phyloP scores from a whole-genome alignment of 2,797 vertebrate species.

The Chromobotia macracanthus region DNA sequence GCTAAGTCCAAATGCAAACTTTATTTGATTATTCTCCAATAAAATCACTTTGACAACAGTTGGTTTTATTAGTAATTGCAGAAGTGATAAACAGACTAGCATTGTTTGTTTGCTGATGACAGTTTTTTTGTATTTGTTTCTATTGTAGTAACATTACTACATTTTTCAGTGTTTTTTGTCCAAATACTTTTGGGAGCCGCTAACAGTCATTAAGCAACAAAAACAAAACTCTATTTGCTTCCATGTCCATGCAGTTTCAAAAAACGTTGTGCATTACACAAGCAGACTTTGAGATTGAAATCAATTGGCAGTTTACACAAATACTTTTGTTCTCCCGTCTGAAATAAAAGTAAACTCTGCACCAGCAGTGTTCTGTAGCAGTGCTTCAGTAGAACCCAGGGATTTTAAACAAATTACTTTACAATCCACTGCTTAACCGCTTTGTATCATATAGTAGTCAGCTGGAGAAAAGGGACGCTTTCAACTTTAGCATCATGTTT shows the following conservation, averaged over 20 bases:
- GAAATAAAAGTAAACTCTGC: not conserved
- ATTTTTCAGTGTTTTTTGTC: not conserved
- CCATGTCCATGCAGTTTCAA: not conserved
- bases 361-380: not conserved
- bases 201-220: not conserved
- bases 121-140: not conserved
- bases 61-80: not conserved
- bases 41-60: not conserved
- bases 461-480: not conserved
- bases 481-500: conserved; percentile 21
- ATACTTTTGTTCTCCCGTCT: conserved; percentile 8
- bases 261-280: conserved; percentile 23
- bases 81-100: not conserved
- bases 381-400: conserved; percentile 3
- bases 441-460: conserved; percentile 14
- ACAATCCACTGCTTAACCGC: conserved; percentile 57
- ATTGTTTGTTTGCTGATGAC: not conserved
- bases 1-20: no score
- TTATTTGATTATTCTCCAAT: not conserved
- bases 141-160: not conserved
- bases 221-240: not conserved
- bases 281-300: conserved; percentile 35
- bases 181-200: not conserved
- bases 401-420: conserved; percentile 57
- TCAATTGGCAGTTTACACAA: conserved; percentile 21